Evolutionary conservation across 2,888 invertebrate genomes (phyloP).

Genomic region (Podotricha telesiphe): DNA sequence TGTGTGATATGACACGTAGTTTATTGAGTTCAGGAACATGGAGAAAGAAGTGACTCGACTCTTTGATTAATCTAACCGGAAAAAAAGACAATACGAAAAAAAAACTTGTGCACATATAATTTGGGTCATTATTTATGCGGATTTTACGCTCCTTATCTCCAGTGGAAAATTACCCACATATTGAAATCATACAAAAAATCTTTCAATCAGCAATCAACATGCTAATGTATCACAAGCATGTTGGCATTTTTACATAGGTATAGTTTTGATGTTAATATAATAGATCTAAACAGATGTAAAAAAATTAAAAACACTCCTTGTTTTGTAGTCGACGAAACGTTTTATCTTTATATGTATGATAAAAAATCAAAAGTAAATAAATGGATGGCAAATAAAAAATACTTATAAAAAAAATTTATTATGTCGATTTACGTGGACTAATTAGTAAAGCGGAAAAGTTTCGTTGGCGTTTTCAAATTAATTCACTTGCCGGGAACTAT

Average conservation of each 20-base stretch:
- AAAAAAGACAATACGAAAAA: no score
- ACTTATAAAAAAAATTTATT: constrained; percentile 21
- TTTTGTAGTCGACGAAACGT: not conserved
- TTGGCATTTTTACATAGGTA: not conserved
- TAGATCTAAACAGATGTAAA: not conserved
- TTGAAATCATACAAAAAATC: not conserved
- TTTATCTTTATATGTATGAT: not conserved
- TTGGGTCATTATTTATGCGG: not conserved
- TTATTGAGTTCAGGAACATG: no score
- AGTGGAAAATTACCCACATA: not conserved
- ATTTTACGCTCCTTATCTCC: not conserved
- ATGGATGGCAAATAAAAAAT: constrained; percentile 18
- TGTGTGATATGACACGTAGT: no score
- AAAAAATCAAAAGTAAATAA: constrained; percentile 13
- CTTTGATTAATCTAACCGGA: no score
- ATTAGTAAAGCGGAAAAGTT: constrained; percentile 38
- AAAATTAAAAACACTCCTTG: not conserved
- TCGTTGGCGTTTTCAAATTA: constrained; percentile 33
- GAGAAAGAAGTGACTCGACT: no score
- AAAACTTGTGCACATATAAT: no score
- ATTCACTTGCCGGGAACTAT: constrained; percentile 28
- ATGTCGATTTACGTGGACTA: constrained; percentile 26
- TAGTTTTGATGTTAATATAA: not conserved
- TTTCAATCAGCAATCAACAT: not conserved
- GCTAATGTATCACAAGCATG: not conserved